Percentiles rank a stretch among this genome's conserved stretches.
Conservation (phyloP, 2,888 invertebrate genomes). For the Ormyrus labotus region DNA sequence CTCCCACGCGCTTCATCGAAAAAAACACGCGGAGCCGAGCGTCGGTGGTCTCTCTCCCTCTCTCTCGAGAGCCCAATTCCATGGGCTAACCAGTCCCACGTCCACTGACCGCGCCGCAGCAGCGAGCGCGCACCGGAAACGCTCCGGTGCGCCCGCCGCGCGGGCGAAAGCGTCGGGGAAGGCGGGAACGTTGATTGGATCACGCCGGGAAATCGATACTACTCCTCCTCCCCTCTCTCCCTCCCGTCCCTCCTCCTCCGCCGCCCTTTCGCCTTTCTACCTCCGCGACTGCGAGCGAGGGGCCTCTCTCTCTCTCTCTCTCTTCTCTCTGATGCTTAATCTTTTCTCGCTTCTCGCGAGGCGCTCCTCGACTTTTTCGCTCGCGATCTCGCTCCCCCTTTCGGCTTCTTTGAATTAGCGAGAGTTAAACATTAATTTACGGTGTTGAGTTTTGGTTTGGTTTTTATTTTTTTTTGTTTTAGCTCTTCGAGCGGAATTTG, state of each 20-base stretch:
- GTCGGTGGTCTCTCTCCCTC: too few species aligned
- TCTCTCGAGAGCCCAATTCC: not conserved
- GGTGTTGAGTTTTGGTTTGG: too few species aligned
- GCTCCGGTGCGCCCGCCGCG: constrained; percentile 33
- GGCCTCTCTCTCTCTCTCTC: constrained; percentile 61
- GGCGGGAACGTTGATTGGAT: constrained; percentile 75
- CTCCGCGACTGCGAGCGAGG: constrained; percentile 43
- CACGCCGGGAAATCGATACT: constrained; percentile 74
- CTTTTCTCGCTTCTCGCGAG: too few species aligned
- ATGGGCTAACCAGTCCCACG: constrained; percentile 47
- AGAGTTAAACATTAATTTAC: too few species aligned
- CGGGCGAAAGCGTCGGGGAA: constrained; percentile 67
- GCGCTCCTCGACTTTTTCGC: too few species aligned
- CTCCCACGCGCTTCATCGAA: constrained; percentile 11
- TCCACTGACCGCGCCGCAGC: constrained; percentile 33
- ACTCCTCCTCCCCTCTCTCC: constrained; percentile 53
- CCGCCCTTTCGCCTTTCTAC: constrained; percentile 57
- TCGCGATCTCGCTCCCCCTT: too few species aligned
- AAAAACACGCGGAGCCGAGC: not conserved
- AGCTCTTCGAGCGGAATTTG: too few species aligned
- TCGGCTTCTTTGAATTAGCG: too few species aligned
- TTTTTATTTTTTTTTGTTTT: too few species aligned
- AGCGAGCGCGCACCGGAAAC: constrained; percentile 28
- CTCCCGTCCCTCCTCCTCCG: constrained; percentile 45
- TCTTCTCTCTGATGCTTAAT: constrained; percentile 8